Evolutionary conservation across 2,797 vertebrate genomes (phyloP), one percentile per base, ranked within the genome.

Genomic region (Petrocephalus schoutedeni): DNA sequence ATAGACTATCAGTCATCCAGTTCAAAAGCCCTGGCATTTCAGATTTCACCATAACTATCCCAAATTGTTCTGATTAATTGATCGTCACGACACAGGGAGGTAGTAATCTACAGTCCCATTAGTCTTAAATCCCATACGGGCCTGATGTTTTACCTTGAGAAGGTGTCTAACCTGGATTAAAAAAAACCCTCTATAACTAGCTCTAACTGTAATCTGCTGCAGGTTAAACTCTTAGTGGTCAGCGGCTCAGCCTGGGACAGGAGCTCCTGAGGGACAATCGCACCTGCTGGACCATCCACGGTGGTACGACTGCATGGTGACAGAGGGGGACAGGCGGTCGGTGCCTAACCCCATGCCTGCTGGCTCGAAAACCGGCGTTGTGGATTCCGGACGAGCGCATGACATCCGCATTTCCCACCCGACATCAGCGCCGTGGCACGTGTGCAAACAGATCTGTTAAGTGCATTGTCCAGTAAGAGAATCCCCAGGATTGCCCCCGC

Each of bases 401-500:
- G 41, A 77, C 71, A 36, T 45, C 32, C 19, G 5, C 19, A 45
- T 77, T 77, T 21, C 36, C 36, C 54, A 6, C 51, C 49, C 87
- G 16, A n/a, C 61, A n/a, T 53, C 28, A 45, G 23, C 7, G 10
- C 58, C 8, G 19, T 3, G 8, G 32, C 59, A 45, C 36, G 36
- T 28, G 28, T 36, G 59, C 61, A 71, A 74, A 74, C 59, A 71
- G 67, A 85, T 88, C 87, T 61, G n/a, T 86, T 85, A 85, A 85
- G 87, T 88, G 83, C 59, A 85, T 71, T 85, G 87, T 85, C 86
- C 21, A 14, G 45, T 58, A 74, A 49, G 83, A 21, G 28, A 74
- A 74, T 74, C 53, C 71, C 32, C 16, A 10, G 57, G 3, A 59
- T 14, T 28, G 36, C 28, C 10, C 28, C 32, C 4, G 14, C 53